A percentile compares a stretch with the other conserved stretches of the same genome.
Conservation (phyloP, 1,140 invertebrate genomes). For the Stenopsyche tienmushanensis region DNA sequence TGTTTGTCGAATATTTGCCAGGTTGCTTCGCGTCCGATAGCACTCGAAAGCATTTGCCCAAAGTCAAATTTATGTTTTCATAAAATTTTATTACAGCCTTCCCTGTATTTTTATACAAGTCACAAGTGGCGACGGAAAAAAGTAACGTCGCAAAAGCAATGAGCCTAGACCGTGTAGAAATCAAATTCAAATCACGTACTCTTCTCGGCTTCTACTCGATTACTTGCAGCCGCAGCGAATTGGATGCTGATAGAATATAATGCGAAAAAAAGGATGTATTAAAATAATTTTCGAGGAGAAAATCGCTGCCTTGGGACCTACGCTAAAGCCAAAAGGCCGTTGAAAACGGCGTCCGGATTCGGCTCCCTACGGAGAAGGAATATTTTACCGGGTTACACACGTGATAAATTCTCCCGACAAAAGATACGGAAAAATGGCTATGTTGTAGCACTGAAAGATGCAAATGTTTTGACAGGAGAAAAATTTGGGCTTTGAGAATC, state of each 20-base stretch:
- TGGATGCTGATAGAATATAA: constrained; percentile 7
- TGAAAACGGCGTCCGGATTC: not conserved
- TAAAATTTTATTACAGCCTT: not conserved
- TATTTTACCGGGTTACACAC: too few species aligned
- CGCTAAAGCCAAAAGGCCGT: not conserved
- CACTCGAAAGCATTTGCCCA: too few species aligned
- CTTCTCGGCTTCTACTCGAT: constrained; percentile 11
- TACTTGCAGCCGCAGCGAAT: not conserved
- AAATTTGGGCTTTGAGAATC: too few species aligned
- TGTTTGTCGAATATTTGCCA: too few species aligned
- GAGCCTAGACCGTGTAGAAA: too few species aligned
- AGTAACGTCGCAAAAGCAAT: too few species aligned
- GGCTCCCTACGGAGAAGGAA: not conserved
- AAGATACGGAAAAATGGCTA: not conserved
- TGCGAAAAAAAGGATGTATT: not conserved
- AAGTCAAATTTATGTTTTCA: not conserved
- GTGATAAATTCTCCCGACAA: too few species aligned
- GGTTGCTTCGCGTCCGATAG: too few species aligned
- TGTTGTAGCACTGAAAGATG: not conserved
- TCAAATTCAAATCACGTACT: constrained; percentile 15
- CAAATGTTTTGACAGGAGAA: too few species aligned
- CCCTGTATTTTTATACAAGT: too few species aligned
- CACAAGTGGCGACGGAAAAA: too few species aligned
- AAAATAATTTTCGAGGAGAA: constrained; percentile 3
- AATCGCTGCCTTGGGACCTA: not conserved